Evolutionary conservation across 2,113 vertebrate genomes (phyloP), one percentile per base, ranked within the genome.

Genomic region (Sinocyclocheilus anophthalmus): DNA sequence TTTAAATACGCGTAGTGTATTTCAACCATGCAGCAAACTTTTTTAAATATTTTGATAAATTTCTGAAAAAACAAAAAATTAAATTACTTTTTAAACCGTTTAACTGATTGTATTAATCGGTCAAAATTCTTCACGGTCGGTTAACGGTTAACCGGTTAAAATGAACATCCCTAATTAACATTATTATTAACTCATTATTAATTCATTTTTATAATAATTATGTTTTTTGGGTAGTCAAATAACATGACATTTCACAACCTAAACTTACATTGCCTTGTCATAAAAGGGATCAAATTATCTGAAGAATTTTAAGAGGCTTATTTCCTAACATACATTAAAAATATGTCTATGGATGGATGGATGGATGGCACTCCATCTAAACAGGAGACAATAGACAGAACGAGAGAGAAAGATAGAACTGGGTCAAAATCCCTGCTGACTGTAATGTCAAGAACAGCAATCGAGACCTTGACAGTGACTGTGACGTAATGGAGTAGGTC

Each of bases 371-470:
- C 22, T 24, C 59, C 4, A 63, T 65, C n/a, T 24, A 65, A 24
- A 63, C 11, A 11, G 10, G 4, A 55, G 14, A 18, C 11, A 65
- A 13, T 13, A 12, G 61, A 63, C 57, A 37, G 45, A 61, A 48
- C 22, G 50, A 37, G 42, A 67, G 4, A 55, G 18, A 55, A 45
- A 37, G 11, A 61, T n/a, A 22, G n/a, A 45, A n/a, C 13, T 14
- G 48, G 53, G 37, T 26, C 39, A 5, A 26, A 14, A 55, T 69
- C 1, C 13, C 37, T 88, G 84, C 90, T 91, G 90, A 93, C 90
- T 92, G 91, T 86, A 88, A 88, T 91, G 91, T 93, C 88, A 90
- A 86, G 88, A 90, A 90, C 90, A 89, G 87, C 84, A 89, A 86
- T 88, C 87, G 12, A 86, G 55, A 87, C 92, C 90, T 91, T 91